These are phyloP conservation scores for Gonioctena quinquepunctata DNA, from an alignment of 1,140 invertebrate species.

Conservation along the genomic window DNA sequence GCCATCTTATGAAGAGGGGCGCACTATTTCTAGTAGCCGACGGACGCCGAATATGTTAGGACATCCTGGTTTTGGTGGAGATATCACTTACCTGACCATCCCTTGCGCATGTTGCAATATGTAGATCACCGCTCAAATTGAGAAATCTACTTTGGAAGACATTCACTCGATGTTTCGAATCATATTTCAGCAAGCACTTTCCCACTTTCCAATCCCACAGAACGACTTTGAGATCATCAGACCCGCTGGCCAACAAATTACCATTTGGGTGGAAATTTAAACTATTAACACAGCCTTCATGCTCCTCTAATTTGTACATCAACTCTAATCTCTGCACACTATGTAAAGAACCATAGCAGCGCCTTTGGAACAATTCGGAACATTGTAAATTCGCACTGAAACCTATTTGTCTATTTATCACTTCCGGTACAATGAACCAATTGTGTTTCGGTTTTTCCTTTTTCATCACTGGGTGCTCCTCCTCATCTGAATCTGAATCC, in stretches of 20 bases:
- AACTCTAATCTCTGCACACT: constrained; percentile 82
- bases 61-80: no score
- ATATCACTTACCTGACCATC: constrained; percentile 78
- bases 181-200: constrained; percentile 66
- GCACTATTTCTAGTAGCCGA: no score
- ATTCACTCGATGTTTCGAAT: constrained; percentile 83
- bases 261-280: constrained; percentile 84
- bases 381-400: constrained; percentile 57
- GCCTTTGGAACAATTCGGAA: constrained; percentile 67
- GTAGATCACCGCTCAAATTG: constrained; percentile 70
- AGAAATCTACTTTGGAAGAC: constrained; percentile 85
- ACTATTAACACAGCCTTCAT: constrained; percentile 90
- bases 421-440: constrained; percentile 67
- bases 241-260: constrained; percentile 80
- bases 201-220: constrained; percentile 90
- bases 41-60: no score
- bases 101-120: constrained; percentile 84
- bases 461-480: constrained; percentile 59
- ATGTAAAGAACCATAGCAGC: constrained; percentile 81
- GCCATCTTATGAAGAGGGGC: no score
- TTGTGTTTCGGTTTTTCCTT: constrained; percentile 69
- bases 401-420: constrained; percentile 64
- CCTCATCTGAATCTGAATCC: constrained; percentile 56
- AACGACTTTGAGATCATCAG: constrained; percentile 83
- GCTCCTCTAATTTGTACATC: constrained; percentile 76